Evolutionary conservation across 1,140 invertebrate species (phyloP), one percentile per base, ranked within the genome.

Genomic region (Neomicropteryx cornuta): DNA sequence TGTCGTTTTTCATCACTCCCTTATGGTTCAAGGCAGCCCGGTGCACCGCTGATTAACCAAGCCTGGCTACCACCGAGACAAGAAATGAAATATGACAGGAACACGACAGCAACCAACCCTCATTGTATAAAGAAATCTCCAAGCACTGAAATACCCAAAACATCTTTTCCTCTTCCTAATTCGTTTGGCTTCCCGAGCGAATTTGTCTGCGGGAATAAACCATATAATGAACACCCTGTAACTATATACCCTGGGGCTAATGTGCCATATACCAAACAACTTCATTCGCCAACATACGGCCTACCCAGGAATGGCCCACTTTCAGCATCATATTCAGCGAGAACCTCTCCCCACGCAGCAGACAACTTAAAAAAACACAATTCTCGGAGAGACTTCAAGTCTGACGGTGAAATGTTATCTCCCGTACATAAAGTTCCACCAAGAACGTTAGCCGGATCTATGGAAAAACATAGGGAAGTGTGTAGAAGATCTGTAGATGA

Each of bases 381-480:
- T n/a, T n/a, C n/a, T n/a, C n/a, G n/a, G n/a, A n/a, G n/a, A 4
- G 60, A 63, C 47, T 55, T 51, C 39, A 56, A 55, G 29, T 62
- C 63, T 10, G 66, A 68, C 37, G 62, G 58, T 18, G 66, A 67
- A 51, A 57, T 64, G 47, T 43, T 67, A 33, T 68, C 67, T 38
- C 72, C 72, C 2, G 68, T 64, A 44, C 51, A 46, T 35, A 77
- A 77, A 60, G 70, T 77, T 40, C 73, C 81, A 41, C 75, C 80
- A 31, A 66, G 78, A 20, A 80, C 77, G 46, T 68, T 79, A 46
- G 75, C 77, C 18, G 73, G 72, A 44, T 77, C 77, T 45, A 71
- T 77, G 48, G 81, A 83, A 55, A 72, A 80, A 48, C 81, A 83
- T 60, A 77, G 80, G 50, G 81, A 83, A 62, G 80, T 84, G 35